These are phyloP conservation scores for Folsomia candida DNA, from an alignment of 2,888 invertebrate genomes.

Conservation along the genomic window DNA sequence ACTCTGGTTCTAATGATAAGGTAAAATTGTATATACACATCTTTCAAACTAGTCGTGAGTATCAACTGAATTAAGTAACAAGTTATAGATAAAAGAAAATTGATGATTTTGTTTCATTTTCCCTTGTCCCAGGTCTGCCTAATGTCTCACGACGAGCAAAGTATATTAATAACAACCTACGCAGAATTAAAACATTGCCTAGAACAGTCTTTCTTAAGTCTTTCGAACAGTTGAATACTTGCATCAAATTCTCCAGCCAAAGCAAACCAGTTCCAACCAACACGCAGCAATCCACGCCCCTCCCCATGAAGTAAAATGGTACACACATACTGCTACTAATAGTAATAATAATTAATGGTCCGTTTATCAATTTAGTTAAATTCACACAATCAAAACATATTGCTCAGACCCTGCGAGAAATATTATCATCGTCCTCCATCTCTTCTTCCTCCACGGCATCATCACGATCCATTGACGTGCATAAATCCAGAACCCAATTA, in stretches of 20 bases:
- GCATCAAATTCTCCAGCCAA: slow-evolving; percentile 45
- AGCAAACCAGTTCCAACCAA: slow-evolving; percentile 1
- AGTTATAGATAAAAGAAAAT: background rate
- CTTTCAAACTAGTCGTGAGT: background rate
- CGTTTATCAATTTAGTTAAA: no score
- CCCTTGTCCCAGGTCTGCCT: slow-evolving; percentile 91
- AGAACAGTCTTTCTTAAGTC: slow-evolving; percentile 85
- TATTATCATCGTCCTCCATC: no score
- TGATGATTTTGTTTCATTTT: slow-evolving; percentile 45
- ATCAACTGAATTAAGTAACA: background rate
- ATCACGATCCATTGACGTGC: no score
- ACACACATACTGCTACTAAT: no score
- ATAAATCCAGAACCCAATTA: no score
- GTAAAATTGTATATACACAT: slow-evolving; percentile 56
- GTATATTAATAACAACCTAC: slow-evolving; percentile 91
- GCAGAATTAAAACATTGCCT: slow-evolving; percentile 92
- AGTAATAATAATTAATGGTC: no score
- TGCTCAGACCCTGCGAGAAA: no score
- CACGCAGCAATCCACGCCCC: slow-evolving; percentile 3
- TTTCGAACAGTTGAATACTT: slow-evolving; percentile 73
- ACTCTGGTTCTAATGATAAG: slow-evolving; percentile 76
- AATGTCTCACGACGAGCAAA: slow-evolving; percentile 94
- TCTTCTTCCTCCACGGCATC: no score
- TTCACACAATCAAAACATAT: no score
- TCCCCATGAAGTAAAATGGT: no score